Conservation (phyloP, 2,797 vertebrate genomes). For the Petrocephalus sullivani region DNA sequence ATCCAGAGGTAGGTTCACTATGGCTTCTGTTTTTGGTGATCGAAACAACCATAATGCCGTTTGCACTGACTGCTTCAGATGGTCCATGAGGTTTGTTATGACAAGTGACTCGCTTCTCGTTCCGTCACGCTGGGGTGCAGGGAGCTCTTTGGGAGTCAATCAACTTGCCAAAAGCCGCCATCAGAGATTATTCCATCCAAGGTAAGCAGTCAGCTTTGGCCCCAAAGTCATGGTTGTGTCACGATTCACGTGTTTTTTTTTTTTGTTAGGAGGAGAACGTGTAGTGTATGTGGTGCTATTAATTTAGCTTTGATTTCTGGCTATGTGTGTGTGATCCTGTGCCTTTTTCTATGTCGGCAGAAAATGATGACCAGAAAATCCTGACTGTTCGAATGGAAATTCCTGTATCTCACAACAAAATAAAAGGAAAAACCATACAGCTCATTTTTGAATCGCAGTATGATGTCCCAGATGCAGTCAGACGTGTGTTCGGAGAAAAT, state of each 20-base stretch:
- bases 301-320: not conserved
- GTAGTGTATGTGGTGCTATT: not conserved
- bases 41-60: not conserved
- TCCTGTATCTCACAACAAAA: constrained; percentile 52
- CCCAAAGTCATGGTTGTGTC: not conserved
- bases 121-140: constrained; percentile 48
- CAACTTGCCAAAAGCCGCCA: constrained; percentile 59
- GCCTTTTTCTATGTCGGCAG: constrained; percentile 40
- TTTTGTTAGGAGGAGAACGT: not conserved
- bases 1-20: constrained; percentile 62
- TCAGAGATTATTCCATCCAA: constrained; percentile 58
- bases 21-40: not conserved
- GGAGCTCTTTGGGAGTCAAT: constrained; percentile 74
- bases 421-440: constrained; percentile 59
- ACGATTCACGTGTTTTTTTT: not conserved
- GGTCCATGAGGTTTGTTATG: not conserved
- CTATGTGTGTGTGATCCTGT: not conserved
- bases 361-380: constrained; percentile 44
- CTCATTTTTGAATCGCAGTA: constrained; percentile 64
- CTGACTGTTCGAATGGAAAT: constrained; percentile 56
- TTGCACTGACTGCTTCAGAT: not conserved
- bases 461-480: constrained; percentile 43
- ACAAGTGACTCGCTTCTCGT: not conserved
- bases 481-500: constrained; percentile 54
- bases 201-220: constrained; percentile 46